These are phyloP conservation scores for Diceros bicornis DNA, from an alignment of 2,797 vertebrate species.

Conservation along the genomic window DNA sequence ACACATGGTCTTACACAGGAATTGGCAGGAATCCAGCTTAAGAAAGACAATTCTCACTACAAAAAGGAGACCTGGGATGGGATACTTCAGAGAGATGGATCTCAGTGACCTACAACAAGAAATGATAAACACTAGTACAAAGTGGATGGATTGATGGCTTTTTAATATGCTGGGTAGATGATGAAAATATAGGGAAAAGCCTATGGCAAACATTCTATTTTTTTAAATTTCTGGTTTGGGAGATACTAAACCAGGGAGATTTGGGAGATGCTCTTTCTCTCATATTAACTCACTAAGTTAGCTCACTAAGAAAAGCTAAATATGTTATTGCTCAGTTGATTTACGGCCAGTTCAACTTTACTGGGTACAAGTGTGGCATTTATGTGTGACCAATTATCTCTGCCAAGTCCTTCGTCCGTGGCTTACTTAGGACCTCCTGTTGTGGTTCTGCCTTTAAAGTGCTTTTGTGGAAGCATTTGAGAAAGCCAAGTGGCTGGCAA, in stretches of 20 bases:
- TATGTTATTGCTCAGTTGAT: background rate
- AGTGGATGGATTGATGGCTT: background rate
- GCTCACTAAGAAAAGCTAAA: background rate
- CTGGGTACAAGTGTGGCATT: background rate
- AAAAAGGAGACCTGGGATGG: background rate
- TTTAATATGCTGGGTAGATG: conserved; percentile 3
- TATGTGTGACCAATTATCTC: conserved; percentile 32
- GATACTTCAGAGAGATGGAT: background rate
- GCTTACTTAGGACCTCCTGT: background rate
- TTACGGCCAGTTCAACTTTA: background rate
- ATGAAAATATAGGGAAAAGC: background rate
- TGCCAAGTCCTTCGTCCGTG: background rate
- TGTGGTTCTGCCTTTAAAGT: background rate
- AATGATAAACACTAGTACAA: background rate
- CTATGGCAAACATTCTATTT: background rate
- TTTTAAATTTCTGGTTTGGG: background rate
- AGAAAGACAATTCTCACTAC: conserved; percentile 34
- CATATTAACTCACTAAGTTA: background rate
- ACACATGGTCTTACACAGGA: background rate
- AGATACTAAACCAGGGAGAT: background rate
- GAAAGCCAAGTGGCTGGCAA: background rate
- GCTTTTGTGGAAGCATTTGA: background rate
- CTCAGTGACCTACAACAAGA: background rate
- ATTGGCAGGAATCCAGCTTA: background rate
- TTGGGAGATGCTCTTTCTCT: background rate